Evolutionary conservation across 2,888 invertebrate species (phyloP).

Genomic region (Melieria picta): DNA sequence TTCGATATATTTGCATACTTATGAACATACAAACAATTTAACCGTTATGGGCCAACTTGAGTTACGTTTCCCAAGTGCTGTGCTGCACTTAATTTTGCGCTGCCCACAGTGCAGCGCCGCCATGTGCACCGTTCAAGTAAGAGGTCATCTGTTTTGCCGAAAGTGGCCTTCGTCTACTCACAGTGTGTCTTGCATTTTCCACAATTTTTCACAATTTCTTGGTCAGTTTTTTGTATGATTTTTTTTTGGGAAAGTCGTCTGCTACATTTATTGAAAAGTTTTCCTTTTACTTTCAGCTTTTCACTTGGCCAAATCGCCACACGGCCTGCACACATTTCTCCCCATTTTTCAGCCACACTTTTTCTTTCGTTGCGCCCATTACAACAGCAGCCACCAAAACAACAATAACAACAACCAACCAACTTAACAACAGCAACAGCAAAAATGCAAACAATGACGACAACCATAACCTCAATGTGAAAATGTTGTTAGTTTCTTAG

Average conservation of each 20-base stretch:
- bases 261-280: conserved; percentile 36
- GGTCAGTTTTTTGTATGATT: conserved; percentile 6
- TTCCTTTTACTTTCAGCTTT: conserved; percentile 61
- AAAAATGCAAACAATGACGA: conserved; percentile 10
- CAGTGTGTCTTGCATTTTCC: no score
- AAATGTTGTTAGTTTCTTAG: background rate
- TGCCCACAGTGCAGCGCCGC: no score
- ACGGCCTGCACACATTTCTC: no score
- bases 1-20: no score
- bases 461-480: background rate
- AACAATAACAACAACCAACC: conserved; percentile 17
- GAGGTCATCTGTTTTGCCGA: no score
- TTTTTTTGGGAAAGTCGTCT: conserved; percentile 51
- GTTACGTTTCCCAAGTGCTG: no score
- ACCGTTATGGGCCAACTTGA: no score
- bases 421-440: conserved; percentile 9
- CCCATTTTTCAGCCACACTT: background rate
- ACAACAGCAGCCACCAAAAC: conserved; percentile 13
- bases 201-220: no score
- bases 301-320: background rate
- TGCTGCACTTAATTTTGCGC: no score
- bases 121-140: no score
- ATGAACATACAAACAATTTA: no score
- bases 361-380: conserved; percentile 33
- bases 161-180: no score